phyloP scores from a whole-genome alignment of 2,797 vertebrate species.

The Neomorphus geoffroyi region DNA sequence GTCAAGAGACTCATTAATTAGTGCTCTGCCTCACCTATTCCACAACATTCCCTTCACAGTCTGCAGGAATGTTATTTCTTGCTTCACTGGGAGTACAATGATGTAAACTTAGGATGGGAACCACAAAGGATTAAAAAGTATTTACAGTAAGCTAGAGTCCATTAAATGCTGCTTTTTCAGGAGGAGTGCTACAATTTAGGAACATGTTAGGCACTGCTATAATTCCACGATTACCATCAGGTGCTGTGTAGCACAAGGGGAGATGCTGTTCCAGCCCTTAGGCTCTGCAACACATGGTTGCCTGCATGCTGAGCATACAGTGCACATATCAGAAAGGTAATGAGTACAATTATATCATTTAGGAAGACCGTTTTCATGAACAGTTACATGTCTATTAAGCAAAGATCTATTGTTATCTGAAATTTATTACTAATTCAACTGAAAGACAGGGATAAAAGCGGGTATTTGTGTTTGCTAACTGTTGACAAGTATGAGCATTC shows the following conservation, averaged over 20 bases:
- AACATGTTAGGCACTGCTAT: not conserved
- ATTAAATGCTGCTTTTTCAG: not conserved
- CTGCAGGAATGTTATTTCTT: not conserved
- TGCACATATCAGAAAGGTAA: not conserved
- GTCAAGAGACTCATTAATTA: slow-evolving; percentile 14
- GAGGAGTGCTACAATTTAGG: not conserved
- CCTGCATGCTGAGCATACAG: not conserved
- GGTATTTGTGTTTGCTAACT: not conserved
- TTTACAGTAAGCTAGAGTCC: not conserved
- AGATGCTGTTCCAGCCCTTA: not conserved
- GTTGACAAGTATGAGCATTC: not conserved
- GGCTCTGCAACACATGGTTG: not conserved
- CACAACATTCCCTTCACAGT: not conserved
- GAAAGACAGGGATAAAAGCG: not conserved
- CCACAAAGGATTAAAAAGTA: not conserved
- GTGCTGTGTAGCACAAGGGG: not conserved
- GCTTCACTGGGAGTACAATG: fast-evolving
- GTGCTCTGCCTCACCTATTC: not conserved
- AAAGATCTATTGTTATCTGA: not conserved
- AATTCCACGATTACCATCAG: not conserved
- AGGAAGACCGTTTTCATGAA: not conserved
- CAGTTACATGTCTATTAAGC: not conserved
- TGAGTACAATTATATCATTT: not conserved
- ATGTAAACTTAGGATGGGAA: not conserved
- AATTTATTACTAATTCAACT: not conserved